phyloP scores from a whole-genome alignment of 2,113 vertebrate species.

The Aramus guarauna region DNA sequence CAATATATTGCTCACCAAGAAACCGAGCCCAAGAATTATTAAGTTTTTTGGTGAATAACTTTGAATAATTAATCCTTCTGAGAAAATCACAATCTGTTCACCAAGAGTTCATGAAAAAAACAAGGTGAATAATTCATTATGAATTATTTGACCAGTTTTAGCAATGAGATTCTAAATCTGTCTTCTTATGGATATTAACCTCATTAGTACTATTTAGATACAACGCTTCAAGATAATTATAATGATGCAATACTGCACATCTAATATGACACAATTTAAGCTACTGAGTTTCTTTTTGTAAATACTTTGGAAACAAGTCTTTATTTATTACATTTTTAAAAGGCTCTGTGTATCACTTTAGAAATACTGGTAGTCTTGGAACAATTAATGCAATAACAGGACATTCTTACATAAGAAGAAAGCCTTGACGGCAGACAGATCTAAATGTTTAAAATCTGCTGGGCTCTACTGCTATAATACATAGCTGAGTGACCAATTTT shows the following conservation, averaged over 20 bases:
- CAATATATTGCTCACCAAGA: conserved; percentile 54
- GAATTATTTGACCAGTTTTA: conserved; percentile 69
- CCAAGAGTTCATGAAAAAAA: conserved; percentile 60
- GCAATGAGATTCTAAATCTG: conserved; percentile 65
- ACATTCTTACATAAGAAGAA: neutral
- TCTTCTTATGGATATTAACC: conserved; percentile 48
- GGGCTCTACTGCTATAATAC: neutral
- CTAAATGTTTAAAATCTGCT: neutral
- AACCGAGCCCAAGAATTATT: conserved; percentile 48
- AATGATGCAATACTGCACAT: neutral
- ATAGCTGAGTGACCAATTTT: neutral
- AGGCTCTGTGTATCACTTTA: neutral
- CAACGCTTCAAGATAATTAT: conserved; percentile 1
- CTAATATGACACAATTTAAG: neutral
- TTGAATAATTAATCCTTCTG: conserved; percentile 67
- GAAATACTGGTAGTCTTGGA: neutral
- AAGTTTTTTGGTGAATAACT: conserved; percentile 66
- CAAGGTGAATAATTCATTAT: conserved; percentile 70
- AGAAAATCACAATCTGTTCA: conserved; percentile 69
- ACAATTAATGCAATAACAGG: neutral
- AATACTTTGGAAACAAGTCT: neutral
- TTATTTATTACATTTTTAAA: neutral
- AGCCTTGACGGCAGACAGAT: neutral
- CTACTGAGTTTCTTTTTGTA: neutral
- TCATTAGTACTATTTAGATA: conserved; percentile 43